Base-by-base conservation (phyloP, 64 coral and sea anemone genomes). In the Porites lutea region DNA sequence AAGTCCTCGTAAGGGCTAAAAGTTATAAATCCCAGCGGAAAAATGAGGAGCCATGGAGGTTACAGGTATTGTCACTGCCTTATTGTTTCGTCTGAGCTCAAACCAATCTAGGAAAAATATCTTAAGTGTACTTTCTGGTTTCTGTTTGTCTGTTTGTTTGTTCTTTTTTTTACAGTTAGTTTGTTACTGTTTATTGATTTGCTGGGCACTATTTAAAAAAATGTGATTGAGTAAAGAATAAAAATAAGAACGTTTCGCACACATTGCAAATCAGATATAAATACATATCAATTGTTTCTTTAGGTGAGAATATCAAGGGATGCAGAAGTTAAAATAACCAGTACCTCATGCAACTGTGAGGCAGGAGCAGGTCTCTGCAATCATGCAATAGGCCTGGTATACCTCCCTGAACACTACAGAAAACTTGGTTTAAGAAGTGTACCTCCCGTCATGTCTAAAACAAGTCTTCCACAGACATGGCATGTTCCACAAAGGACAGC, bases 401-500 rank as follows among this genome's bases (percentile, higher is more conserved):
- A 83, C 45, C 68, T 93, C 8, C 16, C 82, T 13, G 86, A 78
- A 13, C 84, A 88, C 18, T 93, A 93, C 66, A 70, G 52, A 18
- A 93, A 48, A 48, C 79, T 88, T 23, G 91, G 20, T 20, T 45
- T 93, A 2, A 19, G 72, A 88, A 93, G 91, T 81, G 84, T 93
- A 2, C 91, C 91, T 79, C 83, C 91, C 4, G 72, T 77, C 50
- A 93, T 88, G 75, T 82, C 92, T 4, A 93, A 93, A 52, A 93
- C 92, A 72, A 61, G 50, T 22, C 65, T 93, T 50, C 92, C 92
- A 18, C 84, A 93, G 55, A 93, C 92, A 71, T 88, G 92, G 92
- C 92, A 88, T 59, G 92, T 93, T 15, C 85, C 84, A 23, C 85
- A 88, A 13, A 80, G 92, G 77, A 75, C 67, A 71, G 75, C 13